These are phyloP conservation scores for Lapara coniferarum DNA, from an alignment of 2,888 invertebrate species.

Conservation along the genomic window DNA sequence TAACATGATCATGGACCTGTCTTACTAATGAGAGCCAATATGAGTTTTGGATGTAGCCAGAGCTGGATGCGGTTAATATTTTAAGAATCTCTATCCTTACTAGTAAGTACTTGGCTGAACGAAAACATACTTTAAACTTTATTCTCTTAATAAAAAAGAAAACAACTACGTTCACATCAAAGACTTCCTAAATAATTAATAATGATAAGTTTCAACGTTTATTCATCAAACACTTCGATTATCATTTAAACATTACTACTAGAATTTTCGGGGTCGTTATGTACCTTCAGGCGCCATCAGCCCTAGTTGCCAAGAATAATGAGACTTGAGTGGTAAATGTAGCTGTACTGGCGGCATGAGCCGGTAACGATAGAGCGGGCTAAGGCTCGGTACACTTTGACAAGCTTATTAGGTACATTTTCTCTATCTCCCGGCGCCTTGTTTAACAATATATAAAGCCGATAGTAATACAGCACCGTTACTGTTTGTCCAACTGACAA, in stretches of 20 bases:
- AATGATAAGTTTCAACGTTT: background rate
- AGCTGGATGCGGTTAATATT: too few species aligned
- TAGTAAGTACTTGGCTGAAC: too few species aligned
- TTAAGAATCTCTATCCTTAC: too few species aligned
- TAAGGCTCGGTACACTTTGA: constrained; percentile 16
- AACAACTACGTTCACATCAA: too few species aligned
- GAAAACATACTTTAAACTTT: too few species aligned
- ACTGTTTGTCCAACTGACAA: constrained; percentile 18
- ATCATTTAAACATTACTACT: constrained; percentile 36
- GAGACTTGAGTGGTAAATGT: constrained; percentile 38
- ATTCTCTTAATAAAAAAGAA: too few species aligned
- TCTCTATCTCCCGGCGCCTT: constrained; percentile 16
- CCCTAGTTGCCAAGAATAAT: constrained; percentile 39
- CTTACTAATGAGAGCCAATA: too few species aligned
- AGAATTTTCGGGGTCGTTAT: constrained; percentile 41
- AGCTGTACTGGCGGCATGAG: constrained; percentile 7
- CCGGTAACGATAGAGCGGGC: constrained; percentile 19
- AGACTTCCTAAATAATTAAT: too few species aligned
- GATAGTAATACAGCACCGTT: constrained; percentile 9
- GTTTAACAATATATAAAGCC: constrained; percentile 20
- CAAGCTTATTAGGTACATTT: constrained; percentile 23
- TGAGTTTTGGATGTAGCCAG: too few species aligned
- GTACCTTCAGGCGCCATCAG: constrained; percentile 9
- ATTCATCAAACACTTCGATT: background rate
- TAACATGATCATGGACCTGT: too few species aligned